phyloP scores from a whole-genome alignment of 2,113 vertebrate genomes.

The Stigmatopora argus region DNA sequence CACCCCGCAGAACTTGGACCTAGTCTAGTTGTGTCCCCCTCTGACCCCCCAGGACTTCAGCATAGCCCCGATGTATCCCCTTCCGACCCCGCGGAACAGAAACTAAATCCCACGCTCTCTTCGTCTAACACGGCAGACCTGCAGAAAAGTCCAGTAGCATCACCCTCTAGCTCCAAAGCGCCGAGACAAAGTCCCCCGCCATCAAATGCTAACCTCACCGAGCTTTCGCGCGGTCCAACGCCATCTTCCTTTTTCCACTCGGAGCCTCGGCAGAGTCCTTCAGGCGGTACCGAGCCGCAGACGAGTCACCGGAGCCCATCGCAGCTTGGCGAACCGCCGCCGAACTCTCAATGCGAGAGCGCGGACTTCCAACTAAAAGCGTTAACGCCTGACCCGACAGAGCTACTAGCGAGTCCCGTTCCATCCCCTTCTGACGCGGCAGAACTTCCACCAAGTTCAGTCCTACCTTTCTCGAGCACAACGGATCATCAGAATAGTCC shows the following conservation, averaged over 20 bases:
- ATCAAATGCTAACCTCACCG: neutral
- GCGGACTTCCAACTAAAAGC: neutral
- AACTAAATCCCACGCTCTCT: neutral
- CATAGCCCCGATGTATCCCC: neutral
- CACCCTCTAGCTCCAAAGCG: neutral
- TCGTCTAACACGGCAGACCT: neutral
- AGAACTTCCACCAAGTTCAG: constrained; percentile 1
- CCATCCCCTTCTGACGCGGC: neutral
- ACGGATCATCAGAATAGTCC: constrained; percentile 1
- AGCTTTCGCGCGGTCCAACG: neutral
- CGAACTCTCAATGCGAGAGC: neutral
- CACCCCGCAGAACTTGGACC: neutral
- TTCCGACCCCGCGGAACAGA: neutral
- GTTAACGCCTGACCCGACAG: neutral
- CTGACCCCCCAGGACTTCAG: neutral
- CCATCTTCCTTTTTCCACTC: neutral
- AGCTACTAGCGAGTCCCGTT: neutral
- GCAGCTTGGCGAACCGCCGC: neutral
- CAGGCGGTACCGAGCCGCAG: neutral
- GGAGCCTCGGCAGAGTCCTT: neutral
- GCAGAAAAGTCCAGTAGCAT: neutral
- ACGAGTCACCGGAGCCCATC: neutral
- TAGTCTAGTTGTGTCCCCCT: neutral
- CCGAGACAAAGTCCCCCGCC: neutral
- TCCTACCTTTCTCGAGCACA: accelerated